Conservation (phyloP, 2,797 vertebrate genomes). For the Onychomys arenicola region DNA sequence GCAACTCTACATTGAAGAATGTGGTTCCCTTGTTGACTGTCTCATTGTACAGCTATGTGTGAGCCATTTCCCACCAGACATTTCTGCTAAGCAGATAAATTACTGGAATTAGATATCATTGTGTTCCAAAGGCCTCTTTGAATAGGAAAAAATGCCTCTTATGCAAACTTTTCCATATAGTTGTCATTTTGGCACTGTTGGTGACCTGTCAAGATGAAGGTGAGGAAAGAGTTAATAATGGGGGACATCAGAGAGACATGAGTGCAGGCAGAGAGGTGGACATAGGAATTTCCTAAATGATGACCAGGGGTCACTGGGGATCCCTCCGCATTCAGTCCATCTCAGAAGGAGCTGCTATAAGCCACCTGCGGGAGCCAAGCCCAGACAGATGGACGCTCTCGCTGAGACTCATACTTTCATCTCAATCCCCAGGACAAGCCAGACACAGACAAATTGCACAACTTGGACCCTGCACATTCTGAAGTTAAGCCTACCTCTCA, state of each 20-base stretch:
- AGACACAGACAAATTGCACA: neutral
- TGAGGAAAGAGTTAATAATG: neutral
- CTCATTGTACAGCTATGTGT: neutral
- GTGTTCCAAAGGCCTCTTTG: neutral
- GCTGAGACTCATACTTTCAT: neutral
- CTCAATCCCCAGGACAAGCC: neutral
- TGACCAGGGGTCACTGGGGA: neutral
- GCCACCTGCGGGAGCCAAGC: neutral
- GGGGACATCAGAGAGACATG: neutral
- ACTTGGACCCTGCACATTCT: neutral
- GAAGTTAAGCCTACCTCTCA: neutral
- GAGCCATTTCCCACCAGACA: neutral
- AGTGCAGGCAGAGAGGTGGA: neutral
- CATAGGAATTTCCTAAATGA: neutral
- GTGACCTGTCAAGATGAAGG: constrained; percentile 4
- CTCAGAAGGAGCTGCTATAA: neutral
- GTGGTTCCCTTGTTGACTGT: neutral
- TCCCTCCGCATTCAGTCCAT: neutral
- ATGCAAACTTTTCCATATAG: neutral
- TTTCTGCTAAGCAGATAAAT: neutral
- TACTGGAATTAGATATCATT: neutral
- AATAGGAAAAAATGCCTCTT: neutral
- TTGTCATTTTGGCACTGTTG: neutral
- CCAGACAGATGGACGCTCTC: neutral
- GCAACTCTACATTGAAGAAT: neutral